Percentiles rank a stretch among this genome's conserved stretches.
Evolutionary conservation across 2,797 vertebrate species (phyloP).

Genomic region (Myotis findleyi): DNA sequence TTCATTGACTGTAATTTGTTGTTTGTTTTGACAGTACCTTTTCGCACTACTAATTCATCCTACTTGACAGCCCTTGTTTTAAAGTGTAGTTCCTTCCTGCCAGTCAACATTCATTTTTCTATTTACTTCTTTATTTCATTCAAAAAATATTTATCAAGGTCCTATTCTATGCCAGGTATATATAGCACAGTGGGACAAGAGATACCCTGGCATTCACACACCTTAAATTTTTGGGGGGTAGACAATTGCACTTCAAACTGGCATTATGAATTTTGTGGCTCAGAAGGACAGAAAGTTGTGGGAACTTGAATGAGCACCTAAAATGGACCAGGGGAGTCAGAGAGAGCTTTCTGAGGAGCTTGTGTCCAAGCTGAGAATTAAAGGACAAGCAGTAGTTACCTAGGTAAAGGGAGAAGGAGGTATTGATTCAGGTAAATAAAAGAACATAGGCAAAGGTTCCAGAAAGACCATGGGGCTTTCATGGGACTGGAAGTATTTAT

Average conservation of each 20-base stretch:
- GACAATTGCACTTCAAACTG: slow-evolving; percentile 7
- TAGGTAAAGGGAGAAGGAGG: not conserved
- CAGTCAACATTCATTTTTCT: slow-evolving; percentile 16
- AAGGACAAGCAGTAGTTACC: not conserved
- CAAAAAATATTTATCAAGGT: not conserved
- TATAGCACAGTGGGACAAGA: not conserved
- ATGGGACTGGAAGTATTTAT: not conserved
- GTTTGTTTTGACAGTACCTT: slow-evolving; percentile 25
- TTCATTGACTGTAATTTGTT: slow-evolving; percentile 26
- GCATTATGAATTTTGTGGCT: not conserved
- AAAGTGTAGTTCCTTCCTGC: not conserved
- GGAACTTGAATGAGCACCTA: not conserved
- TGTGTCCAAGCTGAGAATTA: not conserved
- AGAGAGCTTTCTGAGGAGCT: not conserved
- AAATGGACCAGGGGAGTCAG: not conserved
- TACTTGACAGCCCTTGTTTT: slow-evolving; percentile 13
- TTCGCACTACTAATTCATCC: slow-evolving; percentile 39
- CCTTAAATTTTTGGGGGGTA: not conserved
- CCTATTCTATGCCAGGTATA: not conserved
- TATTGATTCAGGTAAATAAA: not conserved
- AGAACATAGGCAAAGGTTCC: not conserved
- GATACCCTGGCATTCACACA: not conserved
- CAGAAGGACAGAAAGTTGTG: not conserved
- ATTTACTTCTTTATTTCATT: slow-evolving; percentile 36
- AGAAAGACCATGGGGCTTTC: not conserved